Conservation (phyloP, 2,113 vertebrate species). For the Bagarius yarrelli region DNA sequence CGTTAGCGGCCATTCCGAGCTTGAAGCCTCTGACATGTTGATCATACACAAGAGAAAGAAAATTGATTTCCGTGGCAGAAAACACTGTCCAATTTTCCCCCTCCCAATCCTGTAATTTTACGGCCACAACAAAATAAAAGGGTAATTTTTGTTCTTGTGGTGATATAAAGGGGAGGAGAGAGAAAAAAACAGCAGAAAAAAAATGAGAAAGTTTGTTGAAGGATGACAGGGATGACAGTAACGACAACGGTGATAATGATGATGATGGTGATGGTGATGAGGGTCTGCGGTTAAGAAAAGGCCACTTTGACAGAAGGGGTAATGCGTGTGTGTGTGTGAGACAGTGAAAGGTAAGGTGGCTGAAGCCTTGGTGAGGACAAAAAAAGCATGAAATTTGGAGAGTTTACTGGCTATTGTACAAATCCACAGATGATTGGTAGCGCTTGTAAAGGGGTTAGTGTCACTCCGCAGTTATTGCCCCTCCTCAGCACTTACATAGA, state of each 20-base stretch:
- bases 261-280: conserved; percentile 60
- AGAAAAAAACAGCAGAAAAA: conserved; percentile 64
- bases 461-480: conserved; percentile 57
- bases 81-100: conserved; percentile 81
- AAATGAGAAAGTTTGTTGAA: conserved; percentile 83
- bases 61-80: conserved; percentile 95
- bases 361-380: conserved; percentile 61
- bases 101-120: conserved; percentile 88
- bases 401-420: conserved; percentile 76
- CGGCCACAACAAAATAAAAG: conserved; percentile 99
- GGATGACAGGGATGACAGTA: conserved; percentile 85
- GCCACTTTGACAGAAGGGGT: conserved; percentile 57
- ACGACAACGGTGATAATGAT: conserved; percentile 78
- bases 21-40: conserved; percentile 86
- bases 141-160: conserved; percentile 92
- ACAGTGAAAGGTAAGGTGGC: conserved; percentile 45
- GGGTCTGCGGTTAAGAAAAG: conserved; percentile 60
- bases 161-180: conserved; percentile 64
- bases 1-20: conserved; percentile 78
- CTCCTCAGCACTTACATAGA: conserved; percentile 39
- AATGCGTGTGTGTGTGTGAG: conserved; percentile 31
- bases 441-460: conserved; percentile 75
- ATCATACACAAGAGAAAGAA: conserved; percentile 91
- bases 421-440: conserved; percentile 67
- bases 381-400: conserved; percentile 76